These are phyloP conservation scores for Epizoanthus rinbou DNA, from an alignment of 92 coral and sea anemone genomes.

Conservation along the genomic window DNA sequence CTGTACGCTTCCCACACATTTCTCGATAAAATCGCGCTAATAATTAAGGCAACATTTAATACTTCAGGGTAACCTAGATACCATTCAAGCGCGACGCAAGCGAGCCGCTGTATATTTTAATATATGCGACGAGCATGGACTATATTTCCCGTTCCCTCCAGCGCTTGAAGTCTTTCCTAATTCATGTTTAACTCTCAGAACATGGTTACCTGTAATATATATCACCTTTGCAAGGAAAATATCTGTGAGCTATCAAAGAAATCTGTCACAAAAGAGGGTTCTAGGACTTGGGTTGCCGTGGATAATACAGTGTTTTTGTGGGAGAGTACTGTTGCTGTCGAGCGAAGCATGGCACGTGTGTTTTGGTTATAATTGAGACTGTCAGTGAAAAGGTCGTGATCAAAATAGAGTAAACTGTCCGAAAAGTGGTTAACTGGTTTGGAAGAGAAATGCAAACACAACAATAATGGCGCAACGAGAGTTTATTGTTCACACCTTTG, in stretches of 20 bases:
- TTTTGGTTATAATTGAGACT: background rate
- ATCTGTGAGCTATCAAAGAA: background rate
- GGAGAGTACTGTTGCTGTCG: background rate
- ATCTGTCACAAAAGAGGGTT: background rate
- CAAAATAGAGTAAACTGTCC: background rate
- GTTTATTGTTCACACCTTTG: constrained; percentile 74
- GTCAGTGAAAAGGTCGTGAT: background rate
- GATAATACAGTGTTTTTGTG: background rate
- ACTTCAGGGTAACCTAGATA: constrained; percentile 21
- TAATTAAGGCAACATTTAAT: no score
- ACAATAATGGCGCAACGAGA: constrained; percentile 56
- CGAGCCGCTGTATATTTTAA: constrained; percentile 39
- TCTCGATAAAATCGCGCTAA: no score
- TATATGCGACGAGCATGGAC: constrained; percentile 45
- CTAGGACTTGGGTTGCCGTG: background rate
- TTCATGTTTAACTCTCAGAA: constrained; percentile 3
- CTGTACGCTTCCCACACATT: no score
- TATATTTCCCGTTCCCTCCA: constrained; percentile 5
- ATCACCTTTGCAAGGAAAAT: background rate
- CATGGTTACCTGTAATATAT: constrained; percentile 49
- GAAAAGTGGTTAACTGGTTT: constrained; percentile 1
- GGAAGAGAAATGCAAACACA: constrained; percentile 7
- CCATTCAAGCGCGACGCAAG: constrained; percentile 48
- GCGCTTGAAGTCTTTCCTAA: background rate
- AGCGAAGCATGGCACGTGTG: constrained; percentile 1